Conservation (phyloP, 2,113 vertebrate genomes). For the Thomomys bottae region DNA sequence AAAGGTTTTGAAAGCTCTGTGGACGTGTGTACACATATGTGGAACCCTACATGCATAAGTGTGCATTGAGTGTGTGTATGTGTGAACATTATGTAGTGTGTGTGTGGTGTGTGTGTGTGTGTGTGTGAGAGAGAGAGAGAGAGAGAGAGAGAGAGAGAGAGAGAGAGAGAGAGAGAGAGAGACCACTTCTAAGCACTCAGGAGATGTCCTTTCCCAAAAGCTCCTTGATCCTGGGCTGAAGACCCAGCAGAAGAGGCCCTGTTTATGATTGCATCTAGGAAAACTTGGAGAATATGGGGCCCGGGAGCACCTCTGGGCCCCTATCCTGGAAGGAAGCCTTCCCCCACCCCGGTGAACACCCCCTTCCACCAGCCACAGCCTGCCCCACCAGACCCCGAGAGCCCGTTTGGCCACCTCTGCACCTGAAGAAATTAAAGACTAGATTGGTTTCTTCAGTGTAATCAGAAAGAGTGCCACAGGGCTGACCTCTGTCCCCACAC, state of each 20-base stretch:
- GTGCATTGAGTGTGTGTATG: too few species aligned
- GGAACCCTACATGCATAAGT: background rate
- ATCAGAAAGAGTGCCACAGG: slow-evolving; percentile 45
- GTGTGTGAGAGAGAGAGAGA: background rate
- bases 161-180: too few species aligned
- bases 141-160: too few species aligned
- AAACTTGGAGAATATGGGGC: background rate
- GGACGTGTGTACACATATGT: too few species aligned
- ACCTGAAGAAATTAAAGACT: slow-evolving; percentile 67
- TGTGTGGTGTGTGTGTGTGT: too few species aligned
- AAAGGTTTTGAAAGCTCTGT: too few species aligned
- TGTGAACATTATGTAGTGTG: too few species aligned
- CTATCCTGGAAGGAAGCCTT: too few species aligned
- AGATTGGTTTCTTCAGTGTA: slow-evolving; percentile 41
- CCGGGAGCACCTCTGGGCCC: background rate
- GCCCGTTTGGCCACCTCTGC: background rate
- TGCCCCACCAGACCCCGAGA: background rate
- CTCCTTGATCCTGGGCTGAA: background rate
- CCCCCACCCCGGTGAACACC: background rate
- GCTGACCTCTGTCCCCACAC: slow-evolving; percentile 25
- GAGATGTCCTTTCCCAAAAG: too few species aligned
- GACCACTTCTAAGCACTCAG: too few species aligned
- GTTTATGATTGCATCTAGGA: background rate
- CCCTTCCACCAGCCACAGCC: background rate
- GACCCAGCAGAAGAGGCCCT: background rate